Conservation (phyloP, 2,113 vertebrate species). For the Laticauda laticaudata region DNA sequence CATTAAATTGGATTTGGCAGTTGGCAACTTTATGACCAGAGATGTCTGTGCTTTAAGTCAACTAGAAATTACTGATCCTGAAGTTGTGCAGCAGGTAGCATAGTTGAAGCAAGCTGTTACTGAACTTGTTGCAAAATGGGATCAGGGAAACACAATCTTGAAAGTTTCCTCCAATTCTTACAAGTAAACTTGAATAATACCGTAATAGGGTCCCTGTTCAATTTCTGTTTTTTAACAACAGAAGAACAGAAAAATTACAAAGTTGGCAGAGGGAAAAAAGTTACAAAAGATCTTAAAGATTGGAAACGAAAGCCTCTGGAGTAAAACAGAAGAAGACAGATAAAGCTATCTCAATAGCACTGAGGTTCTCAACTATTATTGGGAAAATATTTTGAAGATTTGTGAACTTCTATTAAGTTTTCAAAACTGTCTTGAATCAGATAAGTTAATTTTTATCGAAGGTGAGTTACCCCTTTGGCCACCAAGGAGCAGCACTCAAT, state of each 20-base stretch:
- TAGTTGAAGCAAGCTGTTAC: background rate
- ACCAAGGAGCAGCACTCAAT: background rate
- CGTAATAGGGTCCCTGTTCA: background rate
- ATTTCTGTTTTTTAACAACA: background rate
- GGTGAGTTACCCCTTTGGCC: background rate
- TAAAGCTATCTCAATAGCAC: background rate
- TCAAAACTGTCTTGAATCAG: background rate
- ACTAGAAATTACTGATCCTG: background rate
- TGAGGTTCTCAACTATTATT: background rate
- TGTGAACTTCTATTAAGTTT: background rate
- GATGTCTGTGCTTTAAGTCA: background rate
- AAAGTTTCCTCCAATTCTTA: background rate
- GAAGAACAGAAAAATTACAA: background rate
- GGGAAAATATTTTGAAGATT: background rate
- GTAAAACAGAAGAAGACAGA: background rate
- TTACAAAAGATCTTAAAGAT: background rate
- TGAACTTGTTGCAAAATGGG: background rate
- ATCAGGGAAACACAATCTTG: background rate
- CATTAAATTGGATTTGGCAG: background rate
- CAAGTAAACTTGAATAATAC: background rate
- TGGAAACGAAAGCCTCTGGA: background rate
- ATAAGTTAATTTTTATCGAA: background rate
- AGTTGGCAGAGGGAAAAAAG: background rate
- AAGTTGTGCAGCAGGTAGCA: background rate
- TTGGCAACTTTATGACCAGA: background rate